Conservation (phyloP, 2,113 vertebrate species). For the Gymnarchus niloticus region DNA sequence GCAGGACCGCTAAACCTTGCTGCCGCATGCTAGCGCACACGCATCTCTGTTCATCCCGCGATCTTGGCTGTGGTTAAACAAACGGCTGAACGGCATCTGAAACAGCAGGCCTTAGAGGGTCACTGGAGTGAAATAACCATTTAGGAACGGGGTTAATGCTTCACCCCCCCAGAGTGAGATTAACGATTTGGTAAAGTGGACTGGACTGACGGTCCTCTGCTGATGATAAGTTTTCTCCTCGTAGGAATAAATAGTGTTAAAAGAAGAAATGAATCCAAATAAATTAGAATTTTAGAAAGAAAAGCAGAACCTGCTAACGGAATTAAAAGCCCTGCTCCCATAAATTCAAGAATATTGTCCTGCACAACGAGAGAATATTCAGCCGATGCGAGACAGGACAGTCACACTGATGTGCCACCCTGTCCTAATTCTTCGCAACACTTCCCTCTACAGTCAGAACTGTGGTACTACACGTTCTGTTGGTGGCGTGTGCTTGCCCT, state of each 20-base stretch:
- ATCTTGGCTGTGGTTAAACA: no score
- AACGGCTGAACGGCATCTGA: no score
- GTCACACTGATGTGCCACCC: not conserved
- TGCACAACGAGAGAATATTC: not conserved
- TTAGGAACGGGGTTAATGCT: no score
- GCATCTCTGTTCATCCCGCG: no score
- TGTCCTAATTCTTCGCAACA: not conserved
- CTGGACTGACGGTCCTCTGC: not conserved
- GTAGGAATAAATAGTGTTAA: no score
- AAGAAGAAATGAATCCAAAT: not conserved
- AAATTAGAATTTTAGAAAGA: not conserved
- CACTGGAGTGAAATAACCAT: no score
- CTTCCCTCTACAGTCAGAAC: not conserved
- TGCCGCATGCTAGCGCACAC: no score
- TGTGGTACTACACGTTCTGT: not conserved
- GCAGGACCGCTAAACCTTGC: no score
- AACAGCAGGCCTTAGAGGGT: no score
- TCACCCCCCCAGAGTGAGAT: not conserved
- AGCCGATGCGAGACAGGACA: not conserved
- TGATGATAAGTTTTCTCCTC: not conserved
- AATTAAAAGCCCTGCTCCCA: not conserved
- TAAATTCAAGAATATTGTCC: not conserved
- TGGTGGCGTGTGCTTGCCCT: not conserved
- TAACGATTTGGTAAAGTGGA: not conserved
- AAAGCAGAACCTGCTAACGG: not conserved